Evolutionary conservation across 1,140 invertebrate species (phyloP), one percentile per base, ranked within the genome.

Genomic region (Arctopsyche grandis): DNA sequence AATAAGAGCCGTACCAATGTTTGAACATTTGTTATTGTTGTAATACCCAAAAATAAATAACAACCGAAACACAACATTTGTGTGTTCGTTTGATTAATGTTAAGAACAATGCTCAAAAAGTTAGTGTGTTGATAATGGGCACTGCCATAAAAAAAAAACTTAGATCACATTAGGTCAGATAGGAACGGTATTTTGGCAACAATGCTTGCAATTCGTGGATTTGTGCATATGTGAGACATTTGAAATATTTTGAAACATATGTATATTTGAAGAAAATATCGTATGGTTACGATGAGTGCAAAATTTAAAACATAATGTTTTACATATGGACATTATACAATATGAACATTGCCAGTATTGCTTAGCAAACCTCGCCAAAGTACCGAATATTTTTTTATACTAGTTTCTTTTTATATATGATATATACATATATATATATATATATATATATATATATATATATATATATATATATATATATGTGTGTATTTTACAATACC

Each of bases 101-200:
- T 79, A 22, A 71, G 69, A 82, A 82, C 73, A 75, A 80, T 82
- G 81, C 81, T 82, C 81, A 82, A 82, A 78, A 82, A 56, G 12
- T 76, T 9, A 38, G 26, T 76, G 24, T 29, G 70, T 76, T 63
- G 76, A 75, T 76, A 78, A 74, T 69, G 81, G 81, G 81, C 81
- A 82, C 81, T 82, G 81, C 81, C 81, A 82, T 82, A 82, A 70
- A 70, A 78, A 80, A 56, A 38, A n/a, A 60, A 73, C 56, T 78
- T 82, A 82, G 81, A 82, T 82, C 81, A 82, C 80, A 82, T 82
- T 82, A 82, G 81, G 58, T 79, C 70, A 76, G 26, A 66, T 69
- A 63, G 46, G 44, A 77, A 38, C 52, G 81, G 79, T 82, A 80
- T 76, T 80, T 79, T 79, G 81, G 81, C 81, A 82, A 82, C 81